Percentiles rank a stretch among this genome's conserved stretches.
These are phyloP conservation scores for Lemur catta DNA, from an alignment of 2,797 vertebrate genomes.

Conservation along the genomic window DNA sequence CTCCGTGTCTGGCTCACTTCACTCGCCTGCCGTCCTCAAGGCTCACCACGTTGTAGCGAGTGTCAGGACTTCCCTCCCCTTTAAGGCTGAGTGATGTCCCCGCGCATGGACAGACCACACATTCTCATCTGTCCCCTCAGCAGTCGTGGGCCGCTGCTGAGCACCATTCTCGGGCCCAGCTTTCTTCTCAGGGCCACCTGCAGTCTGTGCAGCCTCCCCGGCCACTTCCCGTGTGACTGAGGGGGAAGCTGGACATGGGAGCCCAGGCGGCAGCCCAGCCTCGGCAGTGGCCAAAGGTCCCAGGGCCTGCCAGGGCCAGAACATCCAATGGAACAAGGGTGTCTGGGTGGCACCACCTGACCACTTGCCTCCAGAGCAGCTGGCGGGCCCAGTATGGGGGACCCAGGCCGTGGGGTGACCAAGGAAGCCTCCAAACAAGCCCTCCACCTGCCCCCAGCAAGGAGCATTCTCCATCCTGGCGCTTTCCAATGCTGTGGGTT, in stretches of 20 bases:
- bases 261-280: neutral
- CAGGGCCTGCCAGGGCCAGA: neutral
- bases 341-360: neutral
- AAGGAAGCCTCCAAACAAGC: neutral
- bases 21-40: rapidly evolving
- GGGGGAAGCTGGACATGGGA: neutral
- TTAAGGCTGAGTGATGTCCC: too few relatives aligned
- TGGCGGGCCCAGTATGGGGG: neutral
- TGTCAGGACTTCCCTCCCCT: rapidly evolving
- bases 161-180: neutral
- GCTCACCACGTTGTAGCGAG: rapidly evolving
- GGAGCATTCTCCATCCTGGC: neutral
- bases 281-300: too few relatives aligned
- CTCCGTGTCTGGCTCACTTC: rapidly evolving
- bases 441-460: neutral
- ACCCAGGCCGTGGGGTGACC: neutral
- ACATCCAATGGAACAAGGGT: too few relatives aligned
- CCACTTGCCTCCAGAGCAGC: neutral
- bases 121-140: neutral
- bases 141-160: too few relatives aligned
- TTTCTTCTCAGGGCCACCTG: neutral
- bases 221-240: neutral
- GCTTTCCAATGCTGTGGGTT: rapidly evolving
- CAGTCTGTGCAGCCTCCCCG: neutral
- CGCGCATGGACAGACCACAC: too few relatives aligned